Evolutionary conservation across 2,113 vertebrate genomes (phyloP).

Genomic region (Redunca redunca): DNA sequence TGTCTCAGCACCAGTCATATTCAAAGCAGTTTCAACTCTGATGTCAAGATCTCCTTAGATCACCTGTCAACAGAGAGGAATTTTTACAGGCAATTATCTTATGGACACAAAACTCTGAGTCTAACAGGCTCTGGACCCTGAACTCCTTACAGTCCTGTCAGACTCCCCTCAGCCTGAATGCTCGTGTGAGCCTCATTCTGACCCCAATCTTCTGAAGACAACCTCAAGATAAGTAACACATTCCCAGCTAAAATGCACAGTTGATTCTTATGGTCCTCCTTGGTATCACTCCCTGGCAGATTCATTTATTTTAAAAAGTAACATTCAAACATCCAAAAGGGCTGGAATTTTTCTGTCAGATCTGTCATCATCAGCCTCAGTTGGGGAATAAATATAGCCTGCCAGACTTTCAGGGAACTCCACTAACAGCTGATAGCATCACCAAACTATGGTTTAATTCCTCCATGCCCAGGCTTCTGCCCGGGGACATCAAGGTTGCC

Average conservation of each 20-base stretch:
- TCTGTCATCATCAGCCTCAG: not conserved
- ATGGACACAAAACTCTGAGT: not conserved
- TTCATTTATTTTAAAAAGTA: not conserved
- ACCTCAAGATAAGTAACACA: rapidly evolving
- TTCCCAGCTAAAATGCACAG: not conserved
- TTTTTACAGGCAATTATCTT: not conserved
- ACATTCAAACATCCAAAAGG: too few species aligned
- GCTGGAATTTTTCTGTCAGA: too few species aligned
- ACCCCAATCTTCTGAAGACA: rapidly evolving
- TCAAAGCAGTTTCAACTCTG: not conserved
- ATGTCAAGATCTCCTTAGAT: not conserved
- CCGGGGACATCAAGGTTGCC: not conserved
- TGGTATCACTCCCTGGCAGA: not conserved
- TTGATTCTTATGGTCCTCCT: not conserved
- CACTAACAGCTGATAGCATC: not conserved
- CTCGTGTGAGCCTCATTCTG: not conserved
- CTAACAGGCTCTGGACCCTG: not conserved
- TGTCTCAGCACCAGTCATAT: too few species aligned
- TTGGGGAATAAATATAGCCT: not conserved
- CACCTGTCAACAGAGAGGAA: not conserved
- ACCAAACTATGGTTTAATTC: not conserved
- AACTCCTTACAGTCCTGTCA: not conserved
- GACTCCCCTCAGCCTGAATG: not conserved
- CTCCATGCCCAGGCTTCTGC: not conserved
- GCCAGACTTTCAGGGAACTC: not conserved